Evolutionary conservation across 2,888 invertebrate genomes (phyloP).

Genomic region (Drosophila birchii): DNA sequence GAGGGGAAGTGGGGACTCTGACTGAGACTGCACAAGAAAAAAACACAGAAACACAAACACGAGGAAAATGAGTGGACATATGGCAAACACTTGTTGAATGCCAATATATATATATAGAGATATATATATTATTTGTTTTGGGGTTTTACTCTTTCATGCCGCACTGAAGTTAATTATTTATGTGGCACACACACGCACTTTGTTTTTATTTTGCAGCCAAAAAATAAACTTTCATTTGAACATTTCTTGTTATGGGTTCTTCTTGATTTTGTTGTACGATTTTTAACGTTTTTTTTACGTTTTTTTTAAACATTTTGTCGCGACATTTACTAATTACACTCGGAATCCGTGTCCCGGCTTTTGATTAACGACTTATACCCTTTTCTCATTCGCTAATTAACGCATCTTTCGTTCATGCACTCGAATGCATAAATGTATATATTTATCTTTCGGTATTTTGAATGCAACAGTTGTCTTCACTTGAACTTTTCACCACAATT

Average conservation of each 20-base stretch:
- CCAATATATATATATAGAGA: conserved; percentile 36
- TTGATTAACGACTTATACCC: conserved; percentile 53
- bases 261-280: neutral
- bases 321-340: conserved; percentile 58
- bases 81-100: conserved; percentile 75
- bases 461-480: conserved; percentile 53
- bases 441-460: conserved; percentile 27
- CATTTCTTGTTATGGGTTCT: conserved; percentile 36
- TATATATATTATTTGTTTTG: neutral
- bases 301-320: conserved; percentile 32
- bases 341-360: conserved; percentile 21
- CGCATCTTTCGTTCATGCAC: conserved; percentile 27
- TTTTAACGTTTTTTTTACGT: conserved; percentile 14
- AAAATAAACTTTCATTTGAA: conserved; percentile 67
- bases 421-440: conserved; percentile 25
- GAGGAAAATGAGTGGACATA: conserved; percentile 51
- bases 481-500: conserved; percentile 50
- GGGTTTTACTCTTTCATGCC: conserved; percentile 47
- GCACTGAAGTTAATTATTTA: conserved; percentile 63
- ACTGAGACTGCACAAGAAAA: conserved; percentile 23
- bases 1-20: neutral
- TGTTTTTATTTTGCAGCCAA: conserved; percentile 13
- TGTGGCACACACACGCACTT: conserved; percentile 52
- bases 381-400: conserved; percentile 52
- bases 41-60: conserved; percentile 9